A percentile compares a stretch with the other conserved stretches of the same genome.
Conservation (phyloP, 2,888 invertebrate genomes). For the Serrognathus titanus region DNA sequence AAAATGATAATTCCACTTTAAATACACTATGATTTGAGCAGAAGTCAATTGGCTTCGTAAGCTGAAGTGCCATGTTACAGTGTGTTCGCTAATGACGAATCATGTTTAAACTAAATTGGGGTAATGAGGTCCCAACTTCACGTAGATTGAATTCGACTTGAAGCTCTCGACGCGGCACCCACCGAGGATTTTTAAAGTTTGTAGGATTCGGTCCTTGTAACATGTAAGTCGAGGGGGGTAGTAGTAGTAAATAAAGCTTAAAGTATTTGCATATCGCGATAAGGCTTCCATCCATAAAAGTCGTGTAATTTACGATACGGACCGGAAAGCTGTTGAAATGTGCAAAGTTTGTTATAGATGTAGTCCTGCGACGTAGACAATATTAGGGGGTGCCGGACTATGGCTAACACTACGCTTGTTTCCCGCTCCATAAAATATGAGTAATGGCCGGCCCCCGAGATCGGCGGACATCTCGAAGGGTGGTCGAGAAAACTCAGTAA, state of each 20-base stretch:
- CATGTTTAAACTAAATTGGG: constrained; percentile 48
- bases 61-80: constrained; percentile 37
- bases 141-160: constrained; percentile 29
- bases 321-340: constrained; percentile 25
- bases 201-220: no score
- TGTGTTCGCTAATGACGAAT: constrained; percentile 45
- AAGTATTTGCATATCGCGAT: constrained; percentile 3
- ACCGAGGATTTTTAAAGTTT: no score
- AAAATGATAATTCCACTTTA: constrained; percentile 6
- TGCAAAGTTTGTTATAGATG: constrained; percentile 30
- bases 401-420: constrained; percentile 14
- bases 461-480: neutral
- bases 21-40: constrained; percentile 31
- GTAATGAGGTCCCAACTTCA: constrained; percentile 44
- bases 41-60: constrained; percentile 47
- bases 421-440: constrained; percentile 27
- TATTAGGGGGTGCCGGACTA: constrained; percentile 2
- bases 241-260: neutral
- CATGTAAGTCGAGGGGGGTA: neutral
- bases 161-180: constrained; percentile 16
- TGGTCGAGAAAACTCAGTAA: neutral
- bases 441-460: constrained; percentile 10
- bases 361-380: constrained; percentile 23
- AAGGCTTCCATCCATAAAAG: neutral
- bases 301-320: constrained; percentile 1